These are phyloP conservation scores for Muricea muricata DNA, from an alignment of 92 coral and sea anemone species.

Conservation along the genomic window DNA sequence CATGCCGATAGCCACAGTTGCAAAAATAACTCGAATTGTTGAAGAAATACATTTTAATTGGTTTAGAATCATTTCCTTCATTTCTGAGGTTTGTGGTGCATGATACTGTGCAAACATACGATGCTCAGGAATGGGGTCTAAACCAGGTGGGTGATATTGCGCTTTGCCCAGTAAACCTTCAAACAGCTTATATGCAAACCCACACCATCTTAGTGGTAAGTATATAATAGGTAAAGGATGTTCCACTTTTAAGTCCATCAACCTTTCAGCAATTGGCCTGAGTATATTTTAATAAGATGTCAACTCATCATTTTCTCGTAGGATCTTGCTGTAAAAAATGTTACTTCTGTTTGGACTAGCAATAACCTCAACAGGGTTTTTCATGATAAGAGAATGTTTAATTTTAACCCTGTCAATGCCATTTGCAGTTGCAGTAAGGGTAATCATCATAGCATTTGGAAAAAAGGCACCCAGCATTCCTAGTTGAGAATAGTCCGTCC, in stretches of 20 bases:
- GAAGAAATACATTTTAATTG: not conserved
- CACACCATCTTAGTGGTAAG: slow-evolving; percentile 15
- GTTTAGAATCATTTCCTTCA: slow-evolving; percentile 12
- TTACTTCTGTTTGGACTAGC: slow-evolving; percentile 51
- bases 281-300: slow-evolving; percentile 41
- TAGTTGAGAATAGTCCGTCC: not conserved
- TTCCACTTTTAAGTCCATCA: slow-evolving; percentile 8
- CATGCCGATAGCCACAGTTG: not conserved
- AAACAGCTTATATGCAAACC: slow-evolving; percentile 56
- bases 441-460: slow-evolving; percentile 13
- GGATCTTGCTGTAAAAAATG: slow-evolving; percentile 51
- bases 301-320: slow-evolving; percentile 32
- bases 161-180: slow-evolving; percentile 25
- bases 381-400: not conserved
- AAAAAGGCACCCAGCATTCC: not conserved
- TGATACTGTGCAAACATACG: slow-evolving; percentile 65
- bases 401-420: not conserved
- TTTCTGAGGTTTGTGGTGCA: slow-evolving; percentile 56
- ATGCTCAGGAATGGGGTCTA: slow-evolving; percentile 33
- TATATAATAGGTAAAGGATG: slow-evolving; percentile 55
- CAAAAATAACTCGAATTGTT: slow-evolving; percentile 18
- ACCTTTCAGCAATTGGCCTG: slow-evolving; percentile 43
- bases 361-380: slow-evolving; percentile 32
- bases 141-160: slow-evolving; percentile 29
- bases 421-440: slow-evolving; percentile 35